Percentiles rank a stretch among this genome's conserved stretches.
phyloP scores from a whole-genome alignment of 1,140 invertebrate species.

The Drosophila ficusphila region DNA sequence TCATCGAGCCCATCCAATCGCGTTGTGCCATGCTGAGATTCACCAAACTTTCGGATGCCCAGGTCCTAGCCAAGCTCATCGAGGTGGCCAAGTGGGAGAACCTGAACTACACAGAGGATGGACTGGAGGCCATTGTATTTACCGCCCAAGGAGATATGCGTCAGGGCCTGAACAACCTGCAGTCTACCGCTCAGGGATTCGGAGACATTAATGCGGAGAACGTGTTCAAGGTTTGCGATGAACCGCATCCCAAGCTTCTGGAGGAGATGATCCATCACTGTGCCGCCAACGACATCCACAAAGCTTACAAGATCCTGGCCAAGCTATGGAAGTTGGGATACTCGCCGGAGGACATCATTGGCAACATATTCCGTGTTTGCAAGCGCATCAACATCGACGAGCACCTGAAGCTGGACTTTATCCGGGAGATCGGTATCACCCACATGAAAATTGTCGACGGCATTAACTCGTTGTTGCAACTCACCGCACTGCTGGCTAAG shows the following conservation, averaged over 20 bases:
- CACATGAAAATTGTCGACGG: slow-evolving; percentile 97
- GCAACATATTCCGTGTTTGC: slow-evolving; percentile 96
- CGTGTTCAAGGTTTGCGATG: slow-evolving; percentile 99
- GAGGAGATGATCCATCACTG: slow-evolving; percentile 96
- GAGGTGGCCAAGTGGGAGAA: slow-evolving; percentile 86
- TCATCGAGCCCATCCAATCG: slow-evolving; percentile 99
- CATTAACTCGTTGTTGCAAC: slow-evolving; percentile 93
- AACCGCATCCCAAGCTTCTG: slow-evolving; percentile 97
- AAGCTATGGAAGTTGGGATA: slow-evolving; percentile 97
- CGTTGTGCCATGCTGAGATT: slow-evolving; percentile 99
- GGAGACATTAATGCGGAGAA: slow-evolving; percentile 95
- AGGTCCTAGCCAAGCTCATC: slow-evolving; percentile 91
- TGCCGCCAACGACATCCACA: slow-evolving; percentile 91
- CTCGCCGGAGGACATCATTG: slow-evolving; percentile 97
- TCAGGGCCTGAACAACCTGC: slow-evolving; percentile 98
- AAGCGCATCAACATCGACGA: slow-evolving; percentile 94
- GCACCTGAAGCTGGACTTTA: slow-evolving; percentile 93
- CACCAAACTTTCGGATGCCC: slow-evolving; percentile 94
- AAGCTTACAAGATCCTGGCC: slow-evolving; percentile 94
- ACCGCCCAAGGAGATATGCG: slow-evolving; percentile 99
- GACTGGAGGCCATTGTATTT: slow-evolving; percentile 98
- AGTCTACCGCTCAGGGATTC: slow-evolving; percentile 98
- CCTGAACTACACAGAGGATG: slow-evolving; percentile 95
- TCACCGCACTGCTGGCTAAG: slow-evolving; percentile 94
- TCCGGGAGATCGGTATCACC: slow-evolving; percentile 97